phyloP scores from a whole-genome alignment of 2,797 vertebrate genomes.

The Karalla daura region DNA sequence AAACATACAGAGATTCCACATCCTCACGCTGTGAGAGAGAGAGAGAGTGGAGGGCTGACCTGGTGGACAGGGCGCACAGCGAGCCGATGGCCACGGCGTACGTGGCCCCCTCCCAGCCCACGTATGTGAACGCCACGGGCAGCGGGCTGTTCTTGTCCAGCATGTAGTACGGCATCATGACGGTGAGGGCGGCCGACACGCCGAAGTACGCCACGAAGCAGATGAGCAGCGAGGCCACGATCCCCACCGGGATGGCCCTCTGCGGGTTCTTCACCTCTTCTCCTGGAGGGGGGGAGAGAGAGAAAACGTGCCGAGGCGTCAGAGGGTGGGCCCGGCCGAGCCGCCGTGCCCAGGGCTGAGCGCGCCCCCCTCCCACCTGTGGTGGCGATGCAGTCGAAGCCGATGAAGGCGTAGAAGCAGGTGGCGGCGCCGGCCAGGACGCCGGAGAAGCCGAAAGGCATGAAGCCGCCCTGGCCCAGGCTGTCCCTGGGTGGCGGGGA shows the following conservation, averaged over 20 bases:
- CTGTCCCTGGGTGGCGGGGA: neutral
- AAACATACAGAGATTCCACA: no score
- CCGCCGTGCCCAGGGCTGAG: no score
- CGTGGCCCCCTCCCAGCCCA: constrained; percentile 93
- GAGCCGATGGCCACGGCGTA: constrained; percentile 95
- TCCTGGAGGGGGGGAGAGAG: no score
- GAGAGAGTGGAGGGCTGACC: constrained; percentile 84
- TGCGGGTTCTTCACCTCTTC: constrained; percentile 99
- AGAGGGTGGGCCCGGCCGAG: neutral
- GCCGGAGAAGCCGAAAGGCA: constrained; percentile 92
- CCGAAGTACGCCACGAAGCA: constrained; percentile 97
- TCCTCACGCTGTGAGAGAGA: constrained; percentile 33
- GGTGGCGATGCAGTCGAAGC: constrained; percentile 98
- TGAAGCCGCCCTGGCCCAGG: constrained; percentile 90
- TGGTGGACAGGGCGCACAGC: constrained; percentile 94
- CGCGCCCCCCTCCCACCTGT: constrained; percentile 90
- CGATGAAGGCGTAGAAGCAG: constrained; percentile 97
- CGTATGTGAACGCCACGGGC: constrained; percentile 92
- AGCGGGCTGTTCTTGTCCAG: constrained; percentile 93
- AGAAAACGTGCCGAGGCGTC: constrained; percentile 1
- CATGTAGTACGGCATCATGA: constrained; percentile 98
- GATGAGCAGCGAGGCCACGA: constrained; percentile 94
- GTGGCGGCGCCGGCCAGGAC: constrained; percentile 96
- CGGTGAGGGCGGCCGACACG: constrained; percentile 93
- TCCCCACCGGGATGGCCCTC: constrained; percentile 95